A percentile compares a stretch with the other conserved stretches of the same genome.
Conservation (phyloP, 2,113 vertebrate genomes). For the Megaptera novaeangliae region DNA sequence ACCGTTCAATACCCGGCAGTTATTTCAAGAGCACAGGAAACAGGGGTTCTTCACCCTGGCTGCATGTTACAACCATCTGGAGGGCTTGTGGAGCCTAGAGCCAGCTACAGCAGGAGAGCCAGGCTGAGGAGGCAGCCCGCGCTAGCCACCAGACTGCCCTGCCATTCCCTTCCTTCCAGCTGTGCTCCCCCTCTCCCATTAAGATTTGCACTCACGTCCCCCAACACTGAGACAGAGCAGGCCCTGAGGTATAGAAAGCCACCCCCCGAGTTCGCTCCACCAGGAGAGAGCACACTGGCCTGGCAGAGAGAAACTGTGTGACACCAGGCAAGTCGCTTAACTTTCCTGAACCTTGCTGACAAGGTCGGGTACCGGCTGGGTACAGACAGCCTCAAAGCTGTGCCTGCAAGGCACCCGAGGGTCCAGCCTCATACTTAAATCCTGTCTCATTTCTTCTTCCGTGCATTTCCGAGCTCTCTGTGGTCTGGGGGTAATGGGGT, state of each 20-base stretch:
- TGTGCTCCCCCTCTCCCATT: not conserved
- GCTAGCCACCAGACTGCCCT: rapidly evolving
- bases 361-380: not conserved
- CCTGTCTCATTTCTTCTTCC: not conserved
- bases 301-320: not conserved
- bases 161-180: too few relatives aligned
- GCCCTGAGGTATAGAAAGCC: not conserved
- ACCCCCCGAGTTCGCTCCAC: not conserved
- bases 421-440: not conserved
- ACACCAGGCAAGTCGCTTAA: not conserved
- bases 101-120: not conserved
- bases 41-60: not conserved
- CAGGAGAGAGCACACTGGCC: rapidly evolving
- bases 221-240: not conserved
- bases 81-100: not conserved
- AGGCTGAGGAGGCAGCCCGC: not conserved
- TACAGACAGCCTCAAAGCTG: not conserved
- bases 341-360: not conserved
- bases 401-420: not conserved
- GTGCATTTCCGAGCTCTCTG: rapidly evolving
- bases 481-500: too few relatives aligned
- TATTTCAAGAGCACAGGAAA: not conserved
- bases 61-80: rapidly evolving
- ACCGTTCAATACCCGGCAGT: not conserved
- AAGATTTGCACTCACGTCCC: not conserved